A percentile compares a stretch with the other conserved stretches of the same genome.
phyloP scores from a whole-genome alignment of 2,797 vertebrate species.

The Smutsia temminckii region DNA sequence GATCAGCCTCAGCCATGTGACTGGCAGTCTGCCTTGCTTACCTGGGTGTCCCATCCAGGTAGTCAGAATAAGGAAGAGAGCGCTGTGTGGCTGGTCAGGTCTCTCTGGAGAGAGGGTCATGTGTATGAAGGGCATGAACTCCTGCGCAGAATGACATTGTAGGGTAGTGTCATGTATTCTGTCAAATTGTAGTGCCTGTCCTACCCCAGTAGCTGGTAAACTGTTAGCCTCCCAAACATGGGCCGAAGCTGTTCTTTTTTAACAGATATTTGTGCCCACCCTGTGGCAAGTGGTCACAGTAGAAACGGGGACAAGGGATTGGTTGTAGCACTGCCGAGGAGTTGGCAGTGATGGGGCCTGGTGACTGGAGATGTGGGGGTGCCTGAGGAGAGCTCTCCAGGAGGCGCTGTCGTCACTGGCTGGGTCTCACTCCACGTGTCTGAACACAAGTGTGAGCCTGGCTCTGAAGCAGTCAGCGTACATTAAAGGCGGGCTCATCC shows the following conservation, averaged over 20 bases:
- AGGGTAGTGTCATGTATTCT: neutral
- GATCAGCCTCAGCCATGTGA: neutral
- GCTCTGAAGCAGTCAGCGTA: slow-evolving; percentile 35
- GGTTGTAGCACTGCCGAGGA: neutral
- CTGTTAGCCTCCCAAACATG: neutral
- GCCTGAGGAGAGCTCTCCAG: neutral
- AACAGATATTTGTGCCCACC: neutral
- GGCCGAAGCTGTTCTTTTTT: neutral
- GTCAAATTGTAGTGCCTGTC: neutral
- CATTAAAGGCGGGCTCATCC: slow-evolving; percentile 62
- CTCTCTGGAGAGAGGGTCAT: neutral
- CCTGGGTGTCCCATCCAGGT: neutral
- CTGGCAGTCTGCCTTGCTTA: neutral
- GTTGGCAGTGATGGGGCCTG: neutral
- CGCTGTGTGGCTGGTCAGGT: neutral
- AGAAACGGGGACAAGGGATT: slow-evolving; percentile 25
- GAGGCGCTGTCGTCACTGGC: neutral
- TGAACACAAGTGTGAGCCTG: neutral
- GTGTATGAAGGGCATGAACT: neutral
- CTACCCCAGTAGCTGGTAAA: neutral
- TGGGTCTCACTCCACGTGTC: neutral
- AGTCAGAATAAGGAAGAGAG: neutral
- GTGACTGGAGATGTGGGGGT: neutral
- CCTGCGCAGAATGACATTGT: neutral
- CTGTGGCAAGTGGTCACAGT: neutral